Evolutionary conservation across 2,888 invertebrate genomes (phyloP).

Genomic region (Andrena marginata): DNA sequence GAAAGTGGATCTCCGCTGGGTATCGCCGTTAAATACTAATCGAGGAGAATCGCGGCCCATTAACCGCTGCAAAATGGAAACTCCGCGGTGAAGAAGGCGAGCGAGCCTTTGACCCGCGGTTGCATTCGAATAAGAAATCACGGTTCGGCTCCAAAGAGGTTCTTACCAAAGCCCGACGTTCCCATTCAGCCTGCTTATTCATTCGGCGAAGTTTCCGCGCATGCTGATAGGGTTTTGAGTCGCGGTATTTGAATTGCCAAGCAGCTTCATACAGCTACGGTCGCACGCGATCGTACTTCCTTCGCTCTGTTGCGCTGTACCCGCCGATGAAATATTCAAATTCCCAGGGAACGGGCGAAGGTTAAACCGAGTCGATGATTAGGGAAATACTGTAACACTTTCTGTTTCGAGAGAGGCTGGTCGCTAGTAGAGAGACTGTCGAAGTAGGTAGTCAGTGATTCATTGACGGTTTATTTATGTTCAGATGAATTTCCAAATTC

Average conservation of each 20-base stretch:
- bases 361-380: conserved; percentile 27
- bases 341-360: conserved; percentile 27
- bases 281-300: conserved; percentile 39
- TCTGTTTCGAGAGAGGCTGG: conserved; percentile 3
- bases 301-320: conserved; percentile 4
- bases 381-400: conserved; percentile 38
- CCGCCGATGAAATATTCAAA: conserved; percentile 28
- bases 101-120: conserved; percentile 47
- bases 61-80: conserved; percentile 36
- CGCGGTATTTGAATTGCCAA: conserved; percentile 50
- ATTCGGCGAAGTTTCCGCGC: conserved; percentile 37
- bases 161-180: background rate
- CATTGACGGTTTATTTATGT: background rate
- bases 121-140: conserved; percentile 47
- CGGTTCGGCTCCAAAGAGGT: conserved; percentile 9
- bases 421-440: too few relatives aligned
- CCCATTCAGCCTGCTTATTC: conserved; percentile 19
- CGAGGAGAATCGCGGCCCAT: conserved; percentile 47
- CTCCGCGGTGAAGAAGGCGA: conserved; percentile 15
- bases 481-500: too few relatives aligned
- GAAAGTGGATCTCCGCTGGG: conserved; percentile 27
- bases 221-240: conserved; percentile 42
- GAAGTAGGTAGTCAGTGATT: background rate
- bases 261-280: conserved; percentile 11
- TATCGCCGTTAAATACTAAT: conserved; percentile 52